Conservation (phyloP, 2,113 vertebrate species). For the Lucifuga dentata region DNA sequence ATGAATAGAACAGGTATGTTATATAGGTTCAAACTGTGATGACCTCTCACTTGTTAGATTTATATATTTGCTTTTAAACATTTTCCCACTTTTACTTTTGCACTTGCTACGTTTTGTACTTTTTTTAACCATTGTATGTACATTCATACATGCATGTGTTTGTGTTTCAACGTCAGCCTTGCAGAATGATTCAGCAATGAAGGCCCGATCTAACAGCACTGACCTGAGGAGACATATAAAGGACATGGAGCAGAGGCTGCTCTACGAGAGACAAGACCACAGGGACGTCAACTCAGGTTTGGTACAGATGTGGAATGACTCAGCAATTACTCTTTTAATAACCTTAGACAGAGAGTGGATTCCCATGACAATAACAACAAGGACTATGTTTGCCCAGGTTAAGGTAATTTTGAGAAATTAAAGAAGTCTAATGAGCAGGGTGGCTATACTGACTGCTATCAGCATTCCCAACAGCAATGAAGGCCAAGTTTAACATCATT, state of each 20-base stretch:
- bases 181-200: constrained; percentile 59
- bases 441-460: constrained; percentile 53
- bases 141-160: constrained; percentile 11
- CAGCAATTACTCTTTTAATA: constrained; percentile 55
- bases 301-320: constrained; percentile 23
- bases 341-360: constrained; percentile 38
- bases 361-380: constrained; percentile 35
- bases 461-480: constrained; percentile 21
- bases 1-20: too few species aligned
- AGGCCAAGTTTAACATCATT: constrained; percentile 19
- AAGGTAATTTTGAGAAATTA: constrained; percentile 48
- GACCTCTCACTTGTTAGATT: too few species aligned
- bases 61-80: too few species aligned
- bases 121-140: neutral
- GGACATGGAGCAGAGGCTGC: constrained; percentile 74
- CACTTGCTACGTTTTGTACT: too few species aligned
- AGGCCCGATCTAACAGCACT: constrained; percentile 66
- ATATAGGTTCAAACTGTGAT: too few species aligned
- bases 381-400: constrained; percentile 46
- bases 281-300: constrained; percentile 80
- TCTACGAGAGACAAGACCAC: constrained; percentile 72
- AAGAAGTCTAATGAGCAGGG: constrained; percentile 56
- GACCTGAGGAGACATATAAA: constrained; percentile 69
- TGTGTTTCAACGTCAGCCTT: constrained; percentile 65
- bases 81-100: too few species aligned